A percentile compares a stretch with the other conserved stretches of the same genome.
Conservation (phyloP, 1,140 invertebrate genomes). For the Musca vetustissima region DNA sequence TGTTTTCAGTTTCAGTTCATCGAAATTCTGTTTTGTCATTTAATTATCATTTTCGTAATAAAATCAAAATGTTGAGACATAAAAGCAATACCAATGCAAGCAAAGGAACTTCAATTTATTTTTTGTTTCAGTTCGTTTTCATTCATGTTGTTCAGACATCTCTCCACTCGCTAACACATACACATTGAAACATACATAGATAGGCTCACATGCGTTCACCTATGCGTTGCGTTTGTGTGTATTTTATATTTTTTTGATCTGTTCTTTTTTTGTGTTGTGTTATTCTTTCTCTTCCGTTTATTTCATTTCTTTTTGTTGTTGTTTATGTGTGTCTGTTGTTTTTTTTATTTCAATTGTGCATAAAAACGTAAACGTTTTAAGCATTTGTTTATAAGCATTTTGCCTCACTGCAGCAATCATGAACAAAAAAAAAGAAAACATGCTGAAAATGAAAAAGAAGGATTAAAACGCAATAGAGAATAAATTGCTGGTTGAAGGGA, state of each 20-base stretch:
- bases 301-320: not conserved
- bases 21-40: constrained; percentile 9
- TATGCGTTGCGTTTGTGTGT: not conserved
- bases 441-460: not conserved
- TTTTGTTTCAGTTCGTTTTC: too few relatives aligned
- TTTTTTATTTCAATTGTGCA: constrained; percentile 25
- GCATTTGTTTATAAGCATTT: constrained; percentile 21
- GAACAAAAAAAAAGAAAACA: not conserved
- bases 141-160: too few relatives aligned
- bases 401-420: not conserved
- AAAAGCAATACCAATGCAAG: too few relatives aligned
- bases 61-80: not conserved
- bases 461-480: too few relatives aligned
- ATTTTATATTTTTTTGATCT: not conserved
- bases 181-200: too few relatives aligned
- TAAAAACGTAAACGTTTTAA: constrained; percentile 27
- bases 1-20: not conserved
- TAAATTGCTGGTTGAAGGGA: too few relatives aligned
- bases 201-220: too few relatives aligned
- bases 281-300: constrained; percentile 8
- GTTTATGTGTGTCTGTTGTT: not conserved
- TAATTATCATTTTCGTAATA: constrained; percentile 9
- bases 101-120: too few relatives aligned
- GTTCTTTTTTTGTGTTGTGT: not conserved
- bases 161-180: too few relatives aligned